Percentiles rank a stretch among this genome's conserved stretches.
Conservation (phyloP, 2,888 invertebrate genomes). For the Bursaphelenchus okinawaensis region DNA sequence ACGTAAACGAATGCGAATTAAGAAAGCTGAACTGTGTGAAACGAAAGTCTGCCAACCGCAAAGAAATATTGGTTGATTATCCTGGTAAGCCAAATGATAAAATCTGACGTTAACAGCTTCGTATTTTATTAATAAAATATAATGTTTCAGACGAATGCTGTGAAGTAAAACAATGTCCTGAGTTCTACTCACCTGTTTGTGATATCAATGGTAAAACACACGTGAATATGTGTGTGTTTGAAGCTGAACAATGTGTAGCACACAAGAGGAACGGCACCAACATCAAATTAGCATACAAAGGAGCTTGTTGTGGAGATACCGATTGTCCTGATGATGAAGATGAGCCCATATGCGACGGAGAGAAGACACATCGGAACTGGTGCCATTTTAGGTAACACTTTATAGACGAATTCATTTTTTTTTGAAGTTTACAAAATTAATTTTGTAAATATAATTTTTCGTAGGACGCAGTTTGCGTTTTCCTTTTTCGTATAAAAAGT, state of each 20-base stretch:
- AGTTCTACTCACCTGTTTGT: slow-evolving; percentile 41
- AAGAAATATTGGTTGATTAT: slow-evolving; percentile 15
- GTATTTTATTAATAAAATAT: too few relatives aligned
- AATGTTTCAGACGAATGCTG: neutral
- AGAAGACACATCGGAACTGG: slow-evolving; percentile 30
- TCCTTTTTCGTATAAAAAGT: too few relatives aligned
- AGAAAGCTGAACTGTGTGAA: slow-evolving; percentile 35
- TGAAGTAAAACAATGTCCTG: slow-evolving; percentile 36
- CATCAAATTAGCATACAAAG: slow-evolving; percentile 6
- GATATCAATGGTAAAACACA: slow-evolving; percentile 38
- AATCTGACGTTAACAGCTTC: too few relatives aligned
- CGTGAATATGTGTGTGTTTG: slow-evolving; percentile 41
- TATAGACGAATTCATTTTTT: too few relatives aligned
- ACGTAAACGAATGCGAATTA: slow-evolving; percentile 44
- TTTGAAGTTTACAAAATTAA: slow-evolving; percentile 8
- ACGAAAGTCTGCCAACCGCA: neutral
- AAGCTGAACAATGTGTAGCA: slow-evolving; percentile 35
- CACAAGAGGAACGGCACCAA: slow-evolving; percentile 14
- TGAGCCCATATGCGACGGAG: slow-evolving; percentile 41
- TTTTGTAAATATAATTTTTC: too few relatives aligned
- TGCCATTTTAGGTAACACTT: slow-evolving; percentile 20
- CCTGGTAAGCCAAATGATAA: slow-evolving; percentile 16
- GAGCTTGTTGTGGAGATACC: neutral
- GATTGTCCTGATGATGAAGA: slow-evolving; percentile 12
- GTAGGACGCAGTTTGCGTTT: too few relatives aligned